A percentile compares a stretch with the other conserved stretches of the same genome.
Conservation (phyloP, 2,797 vertebrate species). For the Lagodon rhomboides region DNA sequence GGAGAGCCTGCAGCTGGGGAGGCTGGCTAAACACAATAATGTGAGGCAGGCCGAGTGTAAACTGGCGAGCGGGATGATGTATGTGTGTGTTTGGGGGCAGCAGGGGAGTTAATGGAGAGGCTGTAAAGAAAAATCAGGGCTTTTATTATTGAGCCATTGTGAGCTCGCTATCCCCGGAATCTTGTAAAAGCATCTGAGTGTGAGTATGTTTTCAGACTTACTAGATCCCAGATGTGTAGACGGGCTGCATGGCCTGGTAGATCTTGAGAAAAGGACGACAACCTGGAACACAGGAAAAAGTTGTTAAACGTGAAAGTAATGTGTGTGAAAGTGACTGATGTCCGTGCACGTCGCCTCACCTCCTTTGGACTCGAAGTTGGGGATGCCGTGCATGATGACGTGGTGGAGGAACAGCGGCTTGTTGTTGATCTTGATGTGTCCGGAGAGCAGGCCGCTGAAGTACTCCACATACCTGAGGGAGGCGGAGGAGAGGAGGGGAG, state of each 20-base stretch:
- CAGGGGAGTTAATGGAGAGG: conserved; percentile 44
- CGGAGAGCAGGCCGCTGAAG: conserved; percentile 96
- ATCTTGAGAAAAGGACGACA: conserved; percentile 98
- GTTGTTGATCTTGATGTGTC: conserved; percentile 99
- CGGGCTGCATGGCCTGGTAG: conserved; percentile 99
- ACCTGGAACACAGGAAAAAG: conserved; percentile 82
- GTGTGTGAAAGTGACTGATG: neutral
- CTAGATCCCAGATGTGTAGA: conserved; percentile 99
- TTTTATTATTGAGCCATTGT: conserved; percentile 71
- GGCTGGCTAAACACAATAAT: conserved; percentile 72
- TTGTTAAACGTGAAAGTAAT: neutral
- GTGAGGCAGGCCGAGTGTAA: conserved; percentile 53
- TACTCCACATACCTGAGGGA: conserved; percentile 94
- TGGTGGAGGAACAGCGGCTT: conserved; percentile 98
- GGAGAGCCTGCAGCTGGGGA: conserved; percentile 68
- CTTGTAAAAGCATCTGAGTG: conserved; percentile 69
- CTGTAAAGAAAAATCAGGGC: conserved; percentile 68
- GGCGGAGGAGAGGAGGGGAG: neutral
- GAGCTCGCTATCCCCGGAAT: conserved; percentile 68
- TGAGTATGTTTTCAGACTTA: conserved; percentile 82
- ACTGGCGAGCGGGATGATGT: conserved; percentile 48
- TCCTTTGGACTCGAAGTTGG: conserved; percentile 97
- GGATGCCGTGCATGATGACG: conserved; percentile 98
- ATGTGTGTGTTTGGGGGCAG: conserved; percentile 42
- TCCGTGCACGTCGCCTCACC: conserved; percentile 77